Percentiles rank a stretch among this genome's conserved stretches.
Evolutionary conservation across 2,888 invertebrate species (phyloP).

Genomic region (Anthrax anthrax): DNA sequence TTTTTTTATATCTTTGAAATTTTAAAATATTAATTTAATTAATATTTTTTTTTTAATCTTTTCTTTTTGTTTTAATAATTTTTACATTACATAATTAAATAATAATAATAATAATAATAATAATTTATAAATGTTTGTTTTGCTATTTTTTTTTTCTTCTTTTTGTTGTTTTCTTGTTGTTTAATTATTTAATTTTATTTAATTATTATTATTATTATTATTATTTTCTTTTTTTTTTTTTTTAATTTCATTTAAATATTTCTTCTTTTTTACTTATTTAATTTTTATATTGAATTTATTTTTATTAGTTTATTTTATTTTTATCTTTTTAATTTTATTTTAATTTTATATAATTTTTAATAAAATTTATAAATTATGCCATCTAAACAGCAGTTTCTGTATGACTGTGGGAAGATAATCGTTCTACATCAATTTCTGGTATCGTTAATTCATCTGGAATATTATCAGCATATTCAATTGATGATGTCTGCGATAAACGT

Average conservation of each 20-base stretch:
- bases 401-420: conserved; percentile 84
- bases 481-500: conserved; percentile 81
- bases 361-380: no score
- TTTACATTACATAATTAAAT: no score
- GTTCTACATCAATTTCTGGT: conserved; percentile 84
- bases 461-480: conserved; percentile 83
- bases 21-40: no score
- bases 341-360: not conserved
- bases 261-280: no score
- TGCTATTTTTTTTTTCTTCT: not conserved
- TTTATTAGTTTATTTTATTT: not conserved
- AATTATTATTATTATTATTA: not conserved
- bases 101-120: no score
- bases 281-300: no score
- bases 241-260: not conserved
- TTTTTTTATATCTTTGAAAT: no score
- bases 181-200: not conserved
- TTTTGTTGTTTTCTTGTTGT: not conserved
- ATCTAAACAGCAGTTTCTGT: conserved; percentile 83
- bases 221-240: not conserved
- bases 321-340: not conserved
- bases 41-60: no score
- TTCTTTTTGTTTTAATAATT: no score
- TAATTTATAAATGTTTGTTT: not conserved
- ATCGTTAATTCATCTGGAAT: conserved; percentile 77